Evolutionary conservation across 2,888 invertebrate genomes (phyloP).

Genomic region (Hecatera dysodea): DNA sequence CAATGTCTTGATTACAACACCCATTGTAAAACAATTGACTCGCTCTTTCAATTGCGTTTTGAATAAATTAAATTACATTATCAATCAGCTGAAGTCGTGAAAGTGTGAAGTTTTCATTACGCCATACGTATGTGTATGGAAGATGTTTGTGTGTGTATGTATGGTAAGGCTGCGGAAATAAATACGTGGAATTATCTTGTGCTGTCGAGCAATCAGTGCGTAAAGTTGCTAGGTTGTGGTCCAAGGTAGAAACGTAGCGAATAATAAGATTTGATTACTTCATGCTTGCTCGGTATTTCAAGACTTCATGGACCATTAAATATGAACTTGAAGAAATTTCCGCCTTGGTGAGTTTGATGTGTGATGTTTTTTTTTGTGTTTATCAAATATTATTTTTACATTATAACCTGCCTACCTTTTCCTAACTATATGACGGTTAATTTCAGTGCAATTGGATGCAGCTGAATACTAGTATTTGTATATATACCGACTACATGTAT

Average conservation of each 20-base stretch:
- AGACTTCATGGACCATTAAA: background rate
- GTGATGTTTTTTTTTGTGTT: too few species aligned
- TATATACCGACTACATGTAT: too few species aligned
- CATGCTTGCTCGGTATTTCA: background rate
- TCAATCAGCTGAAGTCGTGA: constrained; percentile 68
- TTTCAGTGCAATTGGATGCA: too few species aligned
- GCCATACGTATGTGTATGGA: constrained; percentile 50
- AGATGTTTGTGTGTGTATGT: constrained; percentile 59
- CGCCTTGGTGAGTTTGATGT: too few species aligned
- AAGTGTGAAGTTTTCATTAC: constrained; percentile 79
- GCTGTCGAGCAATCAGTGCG: constrained; percentile 76
- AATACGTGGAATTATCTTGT: constrained; percentile 66
- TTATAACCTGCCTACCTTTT: too few species aligned
- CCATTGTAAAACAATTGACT: constrained; percentile 36
- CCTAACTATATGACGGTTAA: too few species aligned
- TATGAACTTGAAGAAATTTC: background rate
- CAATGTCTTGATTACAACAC: constrained; percentile 26
- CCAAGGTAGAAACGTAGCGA: constrained; percentile 35
- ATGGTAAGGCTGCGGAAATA: constrained; percentile 70
- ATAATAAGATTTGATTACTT: too few species aligned
- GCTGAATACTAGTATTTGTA: too few species aligned
- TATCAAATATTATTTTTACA: too few species aligned
- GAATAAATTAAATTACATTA: constrained; percentile 64
- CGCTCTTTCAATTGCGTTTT: constrained; percentile 22
- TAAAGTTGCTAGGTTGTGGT: constrained; percentile 71